Evolutionary conservation across 2,113 vertebrate species (phyloP), one percentile per base, ranked within the genome.

Genomic region (Gymnarchus niloticus): DNA sequence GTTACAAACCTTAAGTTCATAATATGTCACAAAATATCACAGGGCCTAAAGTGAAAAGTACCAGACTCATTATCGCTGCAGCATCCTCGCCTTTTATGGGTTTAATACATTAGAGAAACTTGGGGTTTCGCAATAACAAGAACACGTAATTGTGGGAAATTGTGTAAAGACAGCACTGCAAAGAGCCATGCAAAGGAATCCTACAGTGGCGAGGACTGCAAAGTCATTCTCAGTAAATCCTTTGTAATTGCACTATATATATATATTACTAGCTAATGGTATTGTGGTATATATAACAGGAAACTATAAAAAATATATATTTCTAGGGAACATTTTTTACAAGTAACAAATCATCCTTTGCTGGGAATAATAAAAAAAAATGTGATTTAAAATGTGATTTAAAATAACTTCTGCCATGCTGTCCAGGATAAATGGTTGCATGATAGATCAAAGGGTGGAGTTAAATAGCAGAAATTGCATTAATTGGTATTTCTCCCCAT

Each of bases 21-120:
- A 25, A 25, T 57, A 2, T 69, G 10, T 3, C 51, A 46, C 25
- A 59, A 57, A 48, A 59, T 48, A 33, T n/a, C 37, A 25, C 4
- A 73, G 4, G 48, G 46, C 61, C 48, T 73, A n/a, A 54, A 85
- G 56, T 82, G 49, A 54, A 82, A 78, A 78, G 73, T 44, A 54
- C 17, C 17, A 25, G 2, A 33, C 54, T 80, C 77, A 54, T 52
- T 54, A 37, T 81, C 78, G 7, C n/a, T 33, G 48, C 10, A 10
- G 52, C 78, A 25, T 81, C 37, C 23, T 28, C 33, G 51, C 25
- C 28, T 54, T 81, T 81, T 81, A 54, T 37, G 80, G 12, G n/a
- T 52, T 52, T 21, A 51, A 82, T 54, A 80, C n/a, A 49, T 25
- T 49, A 80, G 44, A 80, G 48, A 44, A 17, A 80, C 77, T 51